Percentiles rank a stretch among this genome's conserved stretches.
Conservation (phyloP, 2,113 vertebrate genomes). For the Rhinichthys klamathensis region DNA sequence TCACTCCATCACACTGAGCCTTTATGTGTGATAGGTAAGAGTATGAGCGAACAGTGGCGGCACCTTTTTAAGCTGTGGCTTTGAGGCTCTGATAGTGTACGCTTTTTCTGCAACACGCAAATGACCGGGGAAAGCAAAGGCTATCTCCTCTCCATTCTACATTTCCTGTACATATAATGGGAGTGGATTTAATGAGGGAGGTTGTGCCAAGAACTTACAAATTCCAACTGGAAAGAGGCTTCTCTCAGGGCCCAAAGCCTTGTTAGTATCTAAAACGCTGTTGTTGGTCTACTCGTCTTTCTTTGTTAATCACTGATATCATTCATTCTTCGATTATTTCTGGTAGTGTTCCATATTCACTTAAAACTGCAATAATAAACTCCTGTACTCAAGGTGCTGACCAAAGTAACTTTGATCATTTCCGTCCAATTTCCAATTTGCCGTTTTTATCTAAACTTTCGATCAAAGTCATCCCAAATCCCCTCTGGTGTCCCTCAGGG, state of each 20-base stretch:
- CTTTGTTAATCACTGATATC: too few relatives aligned
- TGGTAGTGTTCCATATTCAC: too few relatives aligned
- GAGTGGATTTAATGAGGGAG: neutral
- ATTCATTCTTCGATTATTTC: too few relatives aligned
- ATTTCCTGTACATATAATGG: neutral
- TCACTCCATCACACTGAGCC: conserved; percentile 40
- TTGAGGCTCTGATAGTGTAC: neutral
- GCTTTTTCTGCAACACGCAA: neutral
- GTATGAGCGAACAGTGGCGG: neutral
- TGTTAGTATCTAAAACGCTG: too few relatives aligned
- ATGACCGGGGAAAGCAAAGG: neutral
- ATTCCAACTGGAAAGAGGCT: neutral
- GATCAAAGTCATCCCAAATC: too few relatives aligned
- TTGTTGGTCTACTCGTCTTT: too few relatives aligned
- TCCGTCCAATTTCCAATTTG: too few relatives aligned
- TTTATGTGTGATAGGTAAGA: conserved; percentile 49
- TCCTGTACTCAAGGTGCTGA: too few relatives aligned
- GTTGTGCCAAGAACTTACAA: neutral
- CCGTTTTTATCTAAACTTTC: too few relatives aligned
- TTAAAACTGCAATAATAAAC: too few relatives aligned
- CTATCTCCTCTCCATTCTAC: neutral
- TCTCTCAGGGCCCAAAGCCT: neutral
- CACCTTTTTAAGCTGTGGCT: neutral
- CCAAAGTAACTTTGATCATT: too few relatives aligned
- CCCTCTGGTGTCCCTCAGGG: too few relatives aligned